Evolutionary conservation across 2,113 vertebrate genomes (phyloP), one percentile per base, ranked within the genome.

Genomic region (Canis aureus): DNA sequence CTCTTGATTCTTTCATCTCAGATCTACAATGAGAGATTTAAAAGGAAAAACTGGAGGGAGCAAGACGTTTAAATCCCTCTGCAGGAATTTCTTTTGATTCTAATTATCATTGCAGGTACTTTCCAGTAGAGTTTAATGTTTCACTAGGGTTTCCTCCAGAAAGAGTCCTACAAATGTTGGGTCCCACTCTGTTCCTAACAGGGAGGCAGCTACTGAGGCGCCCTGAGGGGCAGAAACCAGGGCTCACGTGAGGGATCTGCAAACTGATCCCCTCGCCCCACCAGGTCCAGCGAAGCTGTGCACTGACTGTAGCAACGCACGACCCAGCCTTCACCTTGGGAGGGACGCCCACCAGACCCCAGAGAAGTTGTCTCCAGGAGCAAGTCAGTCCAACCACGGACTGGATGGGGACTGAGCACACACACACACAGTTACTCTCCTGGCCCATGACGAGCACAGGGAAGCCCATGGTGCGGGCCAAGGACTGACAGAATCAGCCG

Each of bases 231-330:
- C 43, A 43, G 43, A 43, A 43, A 8, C 43, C 43, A 4, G 43
- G 43, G 43, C 43, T 43, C 43, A 43, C 43, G 5, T 43, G 6
- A 43, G 2, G 3, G 13, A 23, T 7, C 25, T 1, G 4, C 2
- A n/a, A 0, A 1, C 2, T 1, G 13, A 27, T 29, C 43, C 25
- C 2, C 16, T 43, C 7, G 5, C 43, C 43, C 7, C 43, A 20
- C 43, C 43, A 43, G 2, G 32, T 8, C 35, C 2, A 8, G 32
- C 6, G 0, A 0, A 0, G 0, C 0, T 0, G 0, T 0, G 38
- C 0, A 1, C 17, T 0, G 0, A 9, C 8, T 4, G 9, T 2
- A 5, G 94, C 86, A 29, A 25, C 79, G 35, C 88, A 49, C 73
- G 82, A 95, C 60, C 0, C 43, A 7, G 57, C 49, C 60, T 5